A percentile compares a stretch with the other conserved stretches of the same genome.
Evolutionary conservation across 1,140 invertebrate genomes (phyloP).

Genomic region (Saccostrea echinata): DNA sequence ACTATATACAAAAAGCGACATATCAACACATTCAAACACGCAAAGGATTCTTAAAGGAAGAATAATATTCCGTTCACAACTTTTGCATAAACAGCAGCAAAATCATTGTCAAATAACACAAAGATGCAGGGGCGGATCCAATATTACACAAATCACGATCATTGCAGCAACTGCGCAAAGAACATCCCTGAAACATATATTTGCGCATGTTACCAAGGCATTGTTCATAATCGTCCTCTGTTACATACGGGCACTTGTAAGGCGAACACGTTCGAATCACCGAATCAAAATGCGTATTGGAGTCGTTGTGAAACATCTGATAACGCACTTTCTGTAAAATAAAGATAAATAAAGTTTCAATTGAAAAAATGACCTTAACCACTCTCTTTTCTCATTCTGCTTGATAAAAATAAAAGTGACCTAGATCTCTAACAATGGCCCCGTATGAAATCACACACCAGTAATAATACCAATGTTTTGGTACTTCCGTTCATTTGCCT

Average conservation of each 20-base stretch:
- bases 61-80: too few relatives aligned
- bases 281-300: slow-evolving; percentile 23
- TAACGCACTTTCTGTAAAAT: slow-evolving; percentile 43
- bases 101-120: not conserved
- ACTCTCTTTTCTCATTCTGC: not conserved
- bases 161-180: slow-evolving; percentile 25
- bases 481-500: slow-evolving; percentile 5
- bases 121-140: not conserved
- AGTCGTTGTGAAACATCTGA: slow-evolving; percentile 39
- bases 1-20: too few relatives aligned
- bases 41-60: too few relatives aligned
- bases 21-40: too few relatives aligned
- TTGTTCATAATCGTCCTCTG: not conserved
- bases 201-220: not conserved
- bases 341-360: not conserved
- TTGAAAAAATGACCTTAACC: not conserved
- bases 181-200: slow-evolving; percentile 40
- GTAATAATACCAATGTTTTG: not conserved
- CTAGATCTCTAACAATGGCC: not conserved
- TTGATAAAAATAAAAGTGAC: not conserved
- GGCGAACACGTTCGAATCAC: slow-evolving; percentile 41
- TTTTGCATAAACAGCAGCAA: not conserved
- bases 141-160: slow-evolving; percentile 38
- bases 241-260: not conserved
- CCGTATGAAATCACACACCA: not conserved